Evolutionary conservation across 2,113 vertebrate genomes (phyloP), one percentile per base, ranked within the genome.

Genomic region (Collichthys lucidus): DNA sequence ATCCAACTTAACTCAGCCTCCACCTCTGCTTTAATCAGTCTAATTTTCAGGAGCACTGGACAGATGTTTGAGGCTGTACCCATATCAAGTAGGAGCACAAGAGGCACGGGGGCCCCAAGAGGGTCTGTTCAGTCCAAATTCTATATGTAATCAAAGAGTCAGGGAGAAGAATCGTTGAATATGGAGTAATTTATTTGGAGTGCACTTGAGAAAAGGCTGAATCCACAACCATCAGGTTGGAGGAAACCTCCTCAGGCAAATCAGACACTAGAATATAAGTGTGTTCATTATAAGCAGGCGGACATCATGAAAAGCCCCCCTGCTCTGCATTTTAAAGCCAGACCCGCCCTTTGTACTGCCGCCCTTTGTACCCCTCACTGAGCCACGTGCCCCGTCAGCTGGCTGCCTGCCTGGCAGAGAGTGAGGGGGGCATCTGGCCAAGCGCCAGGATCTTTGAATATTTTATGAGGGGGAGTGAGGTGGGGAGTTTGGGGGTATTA

Each of bases 401-500:
- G 85, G 68, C 79, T 70, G 88, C 29, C 89, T 80, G 91, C 63
- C 76, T 74, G 70, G 49, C n/a, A 53, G 35, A 29, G 26, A 26
- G 31, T 22, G 31, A 4, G 74, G 42, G n/a, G 83, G 88, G 79
- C 74, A 67, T 84, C 81, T 89, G 89, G 87, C 80, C 42, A 11
- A 35, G 69, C 63, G 70, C 86, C 79, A 88, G 40, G 11, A 44
- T 11, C 75, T 50, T 67, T 90, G 78, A 92, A 93, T 91, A 86
- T 91, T 93, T 86, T 11, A 91, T 91, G 50, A 87, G 40, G 15
- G 64, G 47, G 26, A 14, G 17, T 20, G 40, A 67, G 50, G 64
- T 26, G 42, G 50, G 20, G 74, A 17, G 44, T 42, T 17, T 68
- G 19, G 68, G 35, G 62, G 35, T 40, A n/a, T 72, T 0, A 19